Percentiles rank a stretch among this genome's conserved stretches.
These are phyloP conservation scores for Barnardius zonarius DNA, from an alignment of 2,113 vertebrate genomes.

Conservation along the genomic window DNA sequence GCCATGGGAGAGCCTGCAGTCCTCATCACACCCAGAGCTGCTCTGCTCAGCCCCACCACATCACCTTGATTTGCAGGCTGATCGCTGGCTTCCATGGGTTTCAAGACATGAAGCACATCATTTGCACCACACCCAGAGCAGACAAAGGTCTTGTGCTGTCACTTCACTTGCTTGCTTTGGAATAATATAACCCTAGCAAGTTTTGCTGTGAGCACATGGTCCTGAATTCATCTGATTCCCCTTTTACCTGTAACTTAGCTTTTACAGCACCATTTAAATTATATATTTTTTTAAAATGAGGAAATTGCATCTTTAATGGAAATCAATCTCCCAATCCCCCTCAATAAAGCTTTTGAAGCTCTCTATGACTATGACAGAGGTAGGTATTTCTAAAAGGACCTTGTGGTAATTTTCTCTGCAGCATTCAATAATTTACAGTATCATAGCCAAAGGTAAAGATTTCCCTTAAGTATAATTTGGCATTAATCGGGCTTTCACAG, in stretches of 20 bases:
- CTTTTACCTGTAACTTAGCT: constrained; percentile 1
- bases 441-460: constrained; percentile 49
- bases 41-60: not conserved
- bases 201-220: not conserved
- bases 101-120: not conserved
- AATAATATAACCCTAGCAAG: not conserved
- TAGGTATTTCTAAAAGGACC: constrained; percentile 44
- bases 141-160: not conserved
- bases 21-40: accelerated
- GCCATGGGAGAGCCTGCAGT: accelerated
- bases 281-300: not conserved
- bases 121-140: not conserved
- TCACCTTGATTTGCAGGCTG: not conserved
- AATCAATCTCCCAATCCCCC: constrained; percentile 49
- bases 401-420: constrained; percentile 25
- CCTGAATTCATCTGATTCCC: not conserved
- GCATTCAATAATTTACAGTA: constrained; percentile 58
- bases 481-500: constrained; percentile 53
- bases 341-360: constrained; percentile 52
- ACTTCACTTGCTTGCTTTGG: not conserved
- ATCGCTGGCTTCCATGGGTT: not conserved
- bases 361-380: constrained; percentile 21
- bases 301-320: constrained; percentile 61
- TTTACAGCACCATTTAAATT: constrained; percentile 39
- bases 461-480: constrained; percentile 68